Evolutionary conservation across 2,888 invertebrate species (phyloP).

Genomic region (Cordilura impudica): DNA sequence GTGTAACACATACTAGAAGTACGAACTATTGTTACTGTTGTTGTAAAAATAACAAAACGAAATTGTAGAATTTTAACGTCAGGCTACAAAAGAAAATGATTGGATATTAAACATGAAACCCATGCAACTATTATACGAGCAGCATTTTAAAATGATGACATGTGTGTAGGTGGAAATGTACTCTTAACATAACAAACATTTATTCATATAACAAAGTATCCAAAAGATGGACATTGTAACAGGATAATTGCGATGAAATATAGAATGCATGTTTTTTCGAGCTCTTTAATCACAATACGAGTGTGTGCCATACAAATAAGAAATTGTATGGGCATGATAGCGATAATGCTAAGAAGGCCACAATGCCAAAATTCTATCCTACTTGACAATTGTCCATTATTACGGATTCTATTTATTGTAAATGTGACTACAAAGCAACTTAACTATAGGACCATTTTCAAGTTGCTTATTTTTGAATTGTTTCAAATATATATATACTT

Average conservation of each 20-base stretch:
- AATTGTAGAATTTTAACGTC: constrained; percentile 11
- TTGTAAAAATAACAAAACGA: constrained; percentile 5
- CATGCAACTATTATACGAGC: neutral
- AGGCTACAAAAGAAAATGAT: neutral
- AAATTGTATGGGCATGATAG: no score
- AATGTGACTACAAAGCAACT: no score
- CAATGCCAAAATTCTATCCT: no score
- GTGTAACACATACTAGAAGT: constrained; percentile 11
- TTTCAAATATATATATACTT: no score
- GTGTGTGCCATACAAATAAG: no score
- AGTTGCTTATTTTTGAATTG: no score
- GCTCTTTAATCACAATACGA: no score
- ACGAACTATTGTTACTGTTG: neutral
- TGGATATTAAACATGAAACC: constrained; percentile 13
- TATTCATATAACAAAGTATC: neutral
- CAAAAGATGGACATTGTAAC: constrained; percentile 16
- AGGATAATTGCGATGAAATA: constrained; percentile 13
- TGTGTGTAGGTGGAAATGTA: neutral
- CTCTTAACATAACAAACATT: constrained; percentile 3
- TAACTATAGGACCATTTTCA: no score
- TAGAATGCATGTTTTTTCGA: neutral
- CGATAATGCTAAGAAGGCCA: no score
- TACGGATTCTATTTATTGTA: no score
- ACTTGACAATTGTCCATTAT: no score
- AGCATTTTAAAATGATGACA: neutral